A percentile compares a stretch with the other conserved stretches of the same genome.
phyloP scores from a whole-genome alignment of 2,888 invertebrate genomes.

The Drosophila niveifrons region DNA sequence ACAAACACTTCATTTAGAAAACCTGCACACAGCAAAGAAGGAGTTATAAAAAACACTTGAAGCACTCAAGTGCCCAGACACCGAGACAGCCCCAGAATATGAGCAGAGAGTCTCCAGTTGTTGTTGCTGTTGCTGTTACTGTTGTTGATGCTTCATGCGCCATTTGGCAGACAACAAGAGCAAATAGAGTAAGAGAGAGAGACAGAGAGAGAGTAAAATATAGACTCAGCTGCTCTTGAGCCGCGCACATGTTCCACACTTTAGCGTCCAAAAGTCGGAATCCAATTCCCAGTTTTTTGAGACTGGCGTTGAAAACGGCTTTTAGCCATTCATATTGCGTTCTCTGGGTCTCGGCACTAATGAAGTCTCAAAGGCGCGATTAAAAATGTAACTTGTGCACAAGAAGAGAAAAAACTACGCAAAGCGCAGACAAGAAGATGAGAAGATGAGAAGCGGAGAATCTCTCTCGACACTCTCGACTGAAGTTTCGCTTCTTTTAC shows the following conservation, averaged over 20 bases:
- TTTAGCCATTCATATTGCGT: conserved; percentile 64
- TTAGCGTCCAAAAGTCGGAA: conserved; percentile 18
- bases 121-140: conserved; percentile 12
- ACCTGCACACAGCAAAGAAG: conserved; percentile 59
- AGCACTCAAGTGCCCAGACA: conserved; percentile 70
- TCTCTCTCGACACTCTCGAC: background rate
- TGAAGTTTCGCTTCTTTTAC: background rate
- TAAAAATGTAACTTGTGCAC: conserved; percentile 79
- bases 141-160: conserved; percentile 65
- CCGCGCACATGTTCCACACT: conserved; percentile 67
- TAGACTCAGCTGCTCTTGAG: conserved; percentile 67
- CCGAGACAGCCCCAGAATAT: conserved; percentile 30
- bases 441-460: too few species aligned
- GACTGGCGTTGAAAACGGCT: conserved; percentile 25
- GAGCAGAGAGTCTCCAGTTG: conserved; percentile 28
- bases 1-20: conserved; percentile 74
- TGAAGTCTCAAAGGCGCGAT: conserved; percentile 81
- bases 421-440: conserved; percentile 53
- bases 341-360: conserved; percentile 64
- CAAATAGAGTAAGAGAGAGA: conserved; percentile 22
- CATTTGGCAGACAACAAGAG: conserved; percentile 75
- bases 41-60: conserved; percentile 75
- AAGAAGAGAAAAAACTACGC: conserved; percentile 67
- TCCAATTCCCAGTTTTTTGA: conserved; percentile 11
- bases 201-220: conserved; percentile 18